Evolutionary conservation across 2,113 vertebrate species (phyloP), one percentile per base, ranked within the genome.

Genomic region (Myanophis thanlyinensis): DNA sequence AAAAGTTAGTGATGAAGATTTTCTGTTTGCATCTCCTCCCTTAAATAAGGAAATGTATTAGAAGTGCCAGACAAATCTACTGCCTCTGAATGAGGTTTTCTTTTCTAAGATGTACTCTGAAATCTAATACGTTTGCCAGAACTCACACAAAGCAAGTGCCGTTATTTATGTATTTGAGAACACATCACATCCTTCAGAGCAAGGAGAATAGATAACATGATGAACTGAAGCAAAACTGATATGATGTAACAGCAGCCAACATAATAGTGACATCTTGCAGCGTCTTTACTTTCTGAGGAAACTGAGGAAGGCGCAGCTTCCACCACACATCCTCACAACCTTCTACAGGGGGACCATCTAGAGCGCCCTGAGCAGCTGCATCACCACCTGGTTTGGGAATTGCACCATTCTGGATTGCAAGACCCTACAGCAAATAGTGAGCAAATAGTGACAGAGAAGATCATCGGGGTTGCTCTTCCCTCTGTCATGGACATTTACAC

Each of bases 181-280:
- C 44, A 53, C 5, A 85, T 51, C 67, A 40, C 9, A 92, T 85
- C 88, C 92, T 92, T 53, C 73, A 85, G 67, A 80, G 52, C 15
- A 85, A 85, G 85, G 52, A 54, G 73, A 85, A 44, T 59, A 30
- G 1, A 35, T 46, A 27, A n/a, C 6, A 56, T 85, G 88, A 89
- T 92, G 88, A 92, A 92, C 85, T 47, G 7, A 13, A 92, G 44
- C 30, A 89, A 30, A 92, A 53, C 51, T 44, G 10, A 25, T 49
- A 85, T 92, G 92, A 92, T 92, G 92, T 62, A 89, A 85, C 30
- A 51, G n/a, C 73, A 92, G 73, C 46, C 53, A 59, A 59, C 23
- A 54, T 0, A 23, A 59, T 27, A 85, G 46, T 85, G 22, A n/a
- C n/a, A n/a, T n/a, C n/a, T n/a, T n/a, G n/a, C n/a, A n/a, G n/a